Conservation (phyloP, 2,888 invertebrate genomes). For the Temnothorax rugatulus region DNA sequence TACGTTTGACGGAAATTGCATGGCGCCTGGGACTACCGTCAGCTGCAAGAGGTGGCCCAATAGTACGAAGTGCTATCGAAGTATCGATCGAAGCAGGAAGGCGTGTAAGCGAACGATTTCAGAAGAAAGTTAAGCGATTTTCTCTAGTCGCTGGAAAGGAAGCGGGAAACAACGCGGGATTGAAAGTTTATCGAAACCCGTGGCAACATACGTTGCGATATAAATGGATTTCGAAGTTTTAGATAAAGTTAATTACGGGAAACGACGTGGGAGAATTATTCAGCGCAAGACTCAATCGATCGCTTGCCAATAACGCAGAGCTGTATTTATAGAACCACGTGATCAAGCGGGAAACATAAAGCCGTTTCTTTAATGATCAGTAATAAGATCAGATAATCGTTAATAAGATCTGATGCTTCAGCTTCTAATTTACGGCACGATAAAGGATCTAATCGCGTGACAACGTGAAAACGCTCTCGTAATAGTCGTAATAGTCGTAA, state of each 20-base stretch:
- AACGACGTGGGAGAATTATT: background rate
- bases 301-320: background rate
- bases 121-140: slow-evolving; percentile 12
- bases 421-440: slow-evolving; percentile 6
- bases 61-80: slow-evolving; percentile 22
- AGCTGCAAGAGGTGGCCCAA: background rate
- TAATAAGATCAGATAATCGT: background rate
- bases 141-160: background rate
- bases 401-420: background rate
- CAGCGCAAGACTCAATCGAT: background rate
- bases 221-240: background rate
- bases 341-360: background rate
- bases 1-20: slow-evolving; percentile 8
- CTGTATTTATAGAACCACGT: background rate
- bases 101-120: background rate
- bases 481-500: slow-evolving; percentile 37
- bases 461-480: background rate
- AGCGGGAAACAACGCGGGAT: background rate
- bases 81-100: slow-evolving; percentile 20
- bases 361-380: background rate
- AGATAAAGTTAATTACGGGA: slow-evolving; percentile 11
- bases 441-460: slow-evolving; percentile 17
- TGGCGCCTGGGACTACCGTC: background rate
- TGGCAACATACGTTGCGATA: background rate
- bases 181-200: slow-evolving; percentile 1